A percentile compares a stretch with the other conserved stretches of the same genome.
phyloP scores from a whole-genome alignment of 2,797 vertebrate genomes.

The Vireo griseus region DNA sequence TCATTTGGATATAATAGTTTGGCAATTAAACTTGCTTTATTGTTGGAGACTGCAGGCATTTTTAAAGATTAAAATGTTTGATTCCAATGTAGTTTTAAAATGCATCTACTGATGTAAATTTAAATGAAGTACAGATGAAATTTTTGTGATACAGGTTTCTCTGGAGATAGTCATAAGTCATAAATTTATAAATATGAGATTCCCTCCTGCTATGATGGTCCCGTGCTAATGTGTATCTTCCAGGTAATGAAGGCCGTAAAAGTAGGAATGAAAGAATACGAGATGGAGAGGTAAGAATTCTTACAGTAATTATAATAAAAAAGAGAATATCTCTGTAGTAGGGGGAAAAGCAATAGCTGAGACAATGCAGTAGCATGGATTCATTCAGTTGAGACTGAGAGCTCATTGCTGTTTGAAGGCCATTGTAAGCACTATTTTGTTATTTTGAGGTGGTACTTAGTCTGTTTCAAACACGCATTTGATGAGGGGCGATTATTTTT shows the following conservation, averaged over 20 bases:
- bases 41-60: not conserved
- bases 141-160: constrained; percentile 31
- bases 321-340: not conserved
- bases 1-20: not conserved
- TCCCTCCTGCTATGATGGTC: not conserved
- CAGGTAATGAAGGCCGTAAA: constrained; percentile 91
- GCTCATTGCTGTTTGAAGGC: not conserved
- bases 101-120: not conserved
- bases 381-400: not conserved
- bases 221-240: constrained; percentile 62
- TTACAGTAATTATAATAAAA: constrained; percentile 48
- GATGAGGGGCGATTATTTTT: constrained; percentile 36
- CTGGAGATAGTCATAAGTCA: not conserved
- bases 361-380: not conserved
- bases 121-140: not conserved
- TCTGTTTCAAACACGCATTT: constrained; percentile 7
- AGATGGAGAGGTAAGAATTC: constrained; percentile 90
- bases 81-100: constrained; percentile 25
- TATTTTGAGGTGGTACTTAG: not conserved
- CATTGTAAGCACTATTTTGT: not conserved
- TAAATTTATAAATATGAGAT: constrained; percentile 7
- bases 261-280: constrained; percentile 89
- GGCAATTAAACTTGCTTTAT: not conserved
- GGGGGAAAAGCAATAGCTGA: not conserved
- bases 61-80: not conserved